phyloP scores from a whole-genome alignment of 2,797 vertebrate species.

The Setipinna tenuifilis region DNA sequence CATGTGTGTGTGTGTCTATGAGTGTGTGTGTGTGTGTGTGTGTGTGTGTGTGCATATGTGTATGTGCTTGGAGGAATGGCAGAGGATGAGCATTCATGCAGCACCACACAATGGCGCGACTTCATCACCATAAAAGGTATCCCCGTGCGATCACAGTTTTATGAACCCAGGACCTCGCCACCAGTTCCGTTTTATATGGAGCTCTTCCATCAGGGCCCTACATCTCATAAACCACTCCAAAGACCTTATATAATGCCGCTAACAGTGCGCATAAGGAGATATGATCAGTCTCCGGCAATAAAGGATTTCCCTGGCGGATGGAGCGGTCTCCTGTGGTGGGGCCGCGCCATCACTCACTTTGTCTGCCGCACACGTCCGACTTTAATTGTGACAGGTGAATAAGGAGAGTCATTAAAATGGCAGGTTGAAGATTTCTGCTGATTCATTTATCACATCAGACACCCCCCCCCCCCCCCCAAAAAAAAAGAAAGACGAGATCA shows the following conservation, averaged over 20 bases:
- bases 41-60: neutral
- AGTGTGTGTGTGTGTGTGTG: neutral
- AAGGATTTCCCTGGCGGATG: conserved; percentile 34
- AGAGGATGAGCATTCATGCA: neutral
- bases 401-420: conserved; percentile 14
- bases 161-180: conserved; percentile 45
- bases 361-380: conserved; percentile 33
- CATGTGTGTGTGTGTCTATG: neutral
- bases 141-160: conserved; percentile 45
- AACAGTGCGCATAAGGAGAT: conserved; percentile 23
- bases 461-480: too few relatives aligned
- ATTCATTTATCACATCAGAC: neutral
- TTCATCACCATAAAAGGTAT: conserved; percentile 48
- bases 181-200: conserved; percentile 48
- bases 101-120: neutral
- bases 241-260: conserved; percentile 30
- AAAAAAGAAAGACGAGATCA: neutral
- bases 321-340: conserved; percentile 29
- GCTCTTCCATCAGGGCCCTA: conserved; percentile 46
- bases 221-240: conserved; percentile 48
- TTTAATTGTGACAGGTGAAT: conserved; percentile 22
- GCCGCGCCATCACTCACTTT: conserved; percentile 43
- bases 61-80: neutral
- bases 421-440: conserved; percentile 23
- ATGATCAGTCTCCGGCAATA: conserved; percentile 45